Base-by-base conservation (phyloP, 2,888 invertebrate species). In the Drosophila mimica region DNA sequence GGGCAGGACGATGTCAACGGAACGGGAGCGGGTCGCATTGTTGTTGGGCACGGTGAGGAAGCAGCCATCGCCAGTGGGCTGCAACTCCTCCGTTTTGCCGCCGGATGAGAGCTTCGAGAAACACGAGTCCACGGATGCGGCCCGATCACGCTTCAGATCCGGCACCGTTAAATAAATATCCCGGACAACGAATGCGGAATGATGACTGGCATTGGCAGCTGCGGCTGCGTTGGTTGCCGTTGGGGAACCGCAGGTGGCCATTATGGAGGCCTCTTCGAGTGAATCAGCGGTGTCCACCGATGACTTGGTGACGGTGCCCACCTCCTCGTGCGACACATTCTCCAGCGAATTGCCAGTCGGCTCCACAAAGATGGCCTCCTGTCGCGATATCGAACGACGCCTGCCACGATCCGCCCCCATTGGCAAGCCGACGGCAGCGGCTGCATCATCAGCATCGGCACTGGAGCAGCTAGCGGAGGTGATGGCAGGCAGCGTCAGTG, bases 91-190 rank as follows among this genome's bases (percentile, higher is more conserved):
- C 28, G 96, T 95, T 92, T 96, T 95, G 64, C 95, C 95, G 76
- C 95, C 95, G 56, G 96, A 96, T 31, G 95, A 95, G 60, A 96
- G 95, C 93, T 96, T 96, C 68, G 96, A 95, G 92, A 97, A 97
- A 91, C 97, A 96, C 25, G 97, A 97, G 92, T 97, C 97, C 3
- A 98, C 97, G 0, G 97, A 97, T 38, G 97, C 97, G 25, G 97
- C 97, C 25, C 97, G 95, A 91, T 97, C 97, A 33, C 97, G 95
- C 91, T 96, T 96, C 79, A 97, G 93, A 88, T 97, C 97, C 48
- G 97, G 97, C 72, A 97, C 97, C 68, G 96, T 95, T 52, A 97
- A 93, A 91, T 96, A 96, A 76, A 96, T 96, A 85, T 96, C 96
- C 72, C 95, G 94, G 9, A 96, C 96, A 56, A 92, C 92, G n/a